Evolutionary conservation across 2,113 vertebrate genomes (phyloP).

Genomic region (Ovis canadensis): DNA sequence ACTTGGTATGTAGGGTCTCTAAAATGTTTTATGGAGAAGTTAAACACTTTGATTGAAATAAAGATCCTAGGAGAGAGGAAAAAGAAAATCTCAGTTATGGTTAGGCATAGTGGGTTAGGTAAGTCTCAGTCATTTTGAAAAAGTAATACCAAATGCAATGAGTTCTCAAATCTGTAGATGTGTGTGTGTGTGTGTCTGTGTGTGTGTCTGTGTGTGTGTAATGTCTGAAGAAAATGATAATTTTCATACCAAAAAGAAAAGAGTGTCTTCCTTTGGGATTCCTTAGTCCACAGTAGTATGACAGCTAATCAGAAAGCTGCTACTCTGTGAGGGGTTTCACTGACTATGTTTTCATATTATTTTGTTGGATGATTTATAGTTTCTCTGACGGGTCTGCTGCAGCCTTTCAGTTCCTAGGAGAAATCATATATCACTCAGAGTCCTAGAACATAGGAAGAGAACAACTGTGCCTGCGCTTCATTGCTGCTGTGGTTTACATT

Average conservation of each 20-base stretch:
- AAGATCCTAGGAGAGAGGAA: slow-evolving; percentile 21
- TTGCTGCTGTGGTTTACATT: not conserved
- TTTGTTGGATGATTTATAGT: slow-evolving; percentile 39
- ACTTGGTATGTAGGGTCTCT: not conserved
- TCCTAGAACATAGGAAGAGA: not conserved
- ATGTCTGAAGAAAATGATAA: slow-evolving; percentile 32
- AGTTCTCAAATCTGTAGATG: not conserved
- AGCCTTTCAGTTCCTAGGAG: not conserved
- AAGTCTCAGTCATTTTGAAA: not conserved
- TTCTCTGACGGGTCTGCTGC: slow-evolving; percentile 49
- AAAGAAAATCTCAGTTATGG: slow-evolving; percentile 22
- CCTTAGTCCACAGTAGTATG: not conserved
- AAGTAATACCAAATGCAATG: not conserved
- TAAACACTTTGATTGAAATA: slow-evolving; percentile 47
- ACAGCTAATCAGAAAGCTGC: slow-evolving; percentile 26
- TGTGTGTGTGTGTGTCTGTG: not conserved
- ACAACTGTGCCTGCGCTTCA: not conserved
- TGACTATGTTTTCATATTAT: slow-evolving; percentile 40
- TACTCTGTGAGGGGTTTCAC: not conserved
- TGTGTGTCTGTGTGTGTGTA: not conserved
- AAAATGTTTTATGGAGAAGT: slow-evolving; percentile 22
- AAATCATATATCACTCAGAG: not conserved
- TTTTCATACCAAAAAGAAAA: slow-evolving; percentile 42
- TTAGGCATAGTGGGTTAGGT: not conserved
- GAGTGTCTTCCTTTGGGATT: slow-evolving; percentile 36